phyloP scores from a whole-genome alignment of 1,140 invertebrate species.

The Drosophila jambulina region DNA sequence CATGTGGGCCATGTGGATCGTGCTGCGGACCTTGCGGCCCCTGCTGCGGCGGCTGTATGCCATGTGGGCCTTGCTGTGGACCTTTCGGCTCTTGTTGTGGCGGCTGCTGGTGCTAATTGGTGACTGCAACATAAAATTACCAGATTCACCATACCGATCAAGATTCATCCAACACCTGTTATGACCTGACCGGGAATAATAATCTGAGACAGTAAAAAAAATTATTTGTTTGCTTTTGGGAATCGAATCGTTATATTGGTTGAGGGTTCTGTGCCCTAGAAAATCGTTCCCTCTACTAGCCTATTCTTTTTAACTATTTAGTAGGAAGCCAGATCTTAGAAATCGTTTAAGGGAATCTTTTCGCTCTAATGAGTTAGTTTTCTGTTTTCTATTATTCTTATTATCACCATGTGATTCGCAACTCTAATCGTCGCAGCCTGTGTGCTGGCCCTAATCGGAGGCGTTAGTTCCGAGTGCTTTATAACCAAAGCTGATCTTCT shows the following conservation, averaged over 20 bases:
- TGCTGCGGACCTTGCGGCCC: conserved; percentile 2
- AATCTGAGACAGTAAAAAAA: not conserved
- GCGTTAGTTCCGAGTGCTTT: conserved; percentile 3
- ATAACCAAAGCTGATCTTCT: not conserved
- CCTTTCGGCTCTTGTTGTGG: not conserved
- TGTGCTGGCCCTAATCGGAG: not conserved
- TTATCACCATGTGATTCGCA: not conserved
- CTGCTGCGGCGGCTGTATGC: not conserved
- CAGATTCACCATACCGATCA: not conserved
- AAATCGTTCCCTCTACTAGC: too few relatives aligned
- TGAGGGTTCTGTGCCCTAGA: not conserved
- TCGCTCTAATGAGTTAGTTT: not conserved
- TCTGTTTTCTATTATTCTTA: not conserved
- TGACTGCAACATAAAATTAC: not conserved
- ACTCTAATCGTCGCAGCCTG: not conserved
- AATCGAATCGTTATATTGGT: not conserved
- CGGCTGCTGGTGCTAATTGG: conserved; percentile 1
- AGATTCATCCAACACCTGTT: not conserved
- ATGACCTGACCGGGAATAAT: not conserved
- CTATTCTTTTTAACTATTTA: too few relatives aligned
- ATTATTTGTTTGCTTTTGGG: not conserved
- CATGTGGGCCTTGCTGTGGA: conserved; percentile 7
- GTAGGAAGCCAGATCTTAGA: too few relatives aligned
- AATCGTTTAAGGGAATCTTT: not conserved
- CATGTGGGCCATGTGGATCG: conserved; percentile 11